Base-by-base conservation (phyloP, 1,140 invertebrate genomes). In the Drosophila bocki region DNA sequence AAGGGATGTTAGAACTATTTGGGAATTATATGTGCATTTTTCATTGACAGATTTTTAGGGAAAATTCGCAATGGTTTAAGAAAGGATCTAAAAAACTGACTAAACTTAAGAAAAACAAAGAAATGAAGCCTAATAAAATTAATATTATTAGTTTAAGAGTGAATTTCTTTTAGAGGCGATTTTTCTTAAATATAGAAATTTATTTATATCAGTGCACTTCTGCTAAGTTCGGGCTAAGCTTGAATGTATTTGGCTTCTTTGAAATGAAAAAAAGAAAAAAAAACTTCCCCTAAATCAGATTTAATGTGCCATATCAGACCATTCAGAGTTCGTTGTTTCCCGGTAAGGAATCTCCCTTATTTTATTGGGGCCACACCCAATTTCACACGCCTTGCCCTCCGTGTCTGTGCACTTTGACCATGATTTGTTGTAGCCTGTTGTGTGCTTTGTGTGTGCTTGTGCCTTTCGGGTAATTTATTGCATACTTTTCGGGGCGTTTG, bases 401-500 rank as follows among this genome's bases (percentile, higher is more conserved):
- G 61, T 78, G 57, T 78, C 48, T 44, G 44, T 74, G 75, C 80
- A 63, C 42, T 85, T 60, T 54, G 84, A 78, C 84, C 84, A 87
- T 87, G 84, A 87, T 87, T 87, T 88, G 84, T 87, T 80, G 84
- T 77, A 70, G 62, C 65, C 47, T 58, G 48, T 61, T 80, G 22
- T 71, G 50, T 22, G 33, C 12, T 22, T 54, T 68, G 50, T 50
- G 51, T 51, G 70, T 35, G 45, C 17, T 53, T 19, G 42, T 57
- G 47, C 59, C 79, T 85, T 78, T 78, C 19, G 42, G 67, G 62
- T 82, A 68, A 90, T 90, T 90, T 90, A 90, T 90, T 56, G 78
- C 64, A 74, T 82, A 85, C 85, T 90, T 90, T 90, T 79, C 39
- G 71, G 80, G 80, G 85, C 78, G 81, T 74, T 90, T 90, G 85